These are phyloP conservation scores for Danio jaintianensis DNA, from an alignment of 2,797 vertebrate genomes.

Conservation along the genomic window DNA sequence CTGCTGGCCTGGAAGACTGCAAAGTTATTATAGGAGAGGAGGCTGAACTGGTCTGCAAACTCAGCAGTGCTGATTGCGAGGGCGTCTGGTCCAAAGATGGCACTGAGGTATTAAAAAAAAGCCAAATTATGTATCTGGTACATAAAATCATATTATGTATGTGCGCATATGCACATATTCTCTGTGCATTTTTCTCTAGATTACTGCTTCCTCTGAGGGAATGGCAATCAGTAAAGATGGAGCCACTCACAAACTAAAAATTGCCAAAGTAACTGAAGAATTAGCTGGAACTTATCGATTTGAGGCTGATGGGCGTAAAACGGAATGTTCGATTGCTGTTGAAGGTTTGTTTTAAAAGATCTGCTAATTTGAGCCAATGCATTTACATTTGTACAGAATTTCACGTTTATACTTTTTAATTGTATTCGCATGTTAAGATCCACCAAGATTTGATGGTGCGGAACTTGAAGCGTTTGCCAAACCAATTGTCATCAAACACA, in stretches of 20 bases:
- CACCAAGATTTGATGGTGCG: constrained; percentile 81
- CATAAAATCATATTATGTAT: not conserved
- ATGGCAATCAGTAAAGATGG: constrained; percentile 81
- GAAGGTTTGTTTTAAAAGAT: constrained; percentile 77
- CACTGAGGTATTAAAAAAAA: constrained; percentile 76
- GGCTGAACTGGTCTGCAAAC: constrained; percentile 82
- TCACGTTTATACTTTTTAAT: not conserved
- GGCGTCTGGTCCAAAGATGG: constrained; percentile 91
- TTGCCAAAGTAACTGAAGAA: constrained; percentile 79
- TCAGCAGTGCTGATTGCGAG: constrained; percentile 79
- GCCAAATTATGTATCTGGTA: not conserved
- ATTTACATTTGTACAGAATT: not conserved
- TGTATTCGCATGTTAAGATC: constrained; percentile 74
- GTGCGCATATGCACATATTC: not conserved
- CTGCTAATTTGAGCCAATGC: not conserved
- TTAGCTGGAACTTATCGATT: constrained; percentile 88
- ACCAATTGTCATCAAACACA: constrained; percentile 82
- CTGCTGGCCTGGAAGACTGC: constrained; percentile 81
- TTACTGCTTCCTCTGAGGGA: constrained; percentile 71
- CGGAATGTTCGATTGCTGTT: constrained; percentile 82
- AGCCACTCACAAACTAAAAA: constrained; percentile 79
- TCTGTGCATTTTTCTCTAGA: constrained; percentile 36
- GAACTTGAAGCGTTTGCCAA: constrained; percentile 76
- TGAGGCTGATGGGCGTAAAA: constrained; percentile 86
- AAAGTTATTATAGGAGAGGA: constrained; percentile 80